These are phyloP conservation scores for Ifrita kowaldi DNA, from an alignment of 2,113 vertebrate genomes.

Conservation along the genomic window DNA sequence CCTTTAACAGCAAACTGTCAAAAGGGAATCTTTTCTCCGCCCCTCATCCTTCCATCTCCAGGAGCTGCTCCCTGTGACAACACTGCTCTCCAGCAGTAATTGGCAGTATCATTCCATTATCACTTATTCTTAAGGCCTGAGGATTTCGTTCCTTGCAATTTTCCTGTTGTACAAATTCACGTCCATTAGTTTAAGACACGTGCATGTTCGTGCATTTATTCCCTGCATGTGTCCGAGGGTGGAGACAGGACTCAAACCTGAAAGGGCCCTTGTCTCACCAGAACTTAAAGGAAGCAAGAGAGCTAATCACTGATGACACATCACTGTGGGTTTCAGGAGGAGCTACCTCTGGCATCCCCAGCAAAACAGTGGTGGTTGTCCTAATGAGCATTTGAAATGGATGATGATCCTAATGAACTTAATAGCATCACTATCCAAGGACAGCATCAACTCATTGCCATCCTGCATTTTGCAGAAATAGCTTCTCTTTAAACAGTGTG, in stretches of 20 bases:
- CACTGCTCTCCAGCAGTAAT: slow-evolving; percentile 39
- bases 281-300: background rate
- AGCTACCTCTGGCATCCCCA: background rate
- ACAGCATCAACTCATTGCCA: slow-evolving; percentile 23
- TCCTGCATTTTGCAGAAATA: slow-evolving; percentile 11
- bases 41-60: background rate
- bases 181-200: background rate
- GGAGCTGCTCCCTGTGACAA: slow-evolving; percentile 23
- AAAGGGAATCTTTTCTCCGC: background rate
- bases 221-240: background rate
- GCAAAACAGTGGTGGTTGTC: background rate
- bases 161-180: slow-evolving; percentile 31
- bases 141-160: slow-evolving; percentile 43
- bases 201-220: background rate
- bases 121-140: slow-evolving; percentile 33
- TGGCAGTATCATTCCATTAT: slow-evolving; percentile 52
- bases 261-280: background rate
- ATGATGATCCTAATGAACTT: slow-evolving; percentile 62
- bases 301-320: background rate
- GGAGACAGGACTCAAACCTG: background rate
- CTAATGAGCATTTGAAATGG: slow-evolving; percentile 49
- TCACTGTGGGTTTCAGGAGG: background rate
- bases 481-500: slow-evolving; percentile 28
- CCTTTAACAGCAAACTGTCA: background rate
- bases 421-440: slow-evolving; percentile 64